Evolutionary conservation across 2,888 invertebrate species (phyloP), one percentile per base, ranked within the genome.

Genomic region (Phrixothrix hirtus): DNA sequence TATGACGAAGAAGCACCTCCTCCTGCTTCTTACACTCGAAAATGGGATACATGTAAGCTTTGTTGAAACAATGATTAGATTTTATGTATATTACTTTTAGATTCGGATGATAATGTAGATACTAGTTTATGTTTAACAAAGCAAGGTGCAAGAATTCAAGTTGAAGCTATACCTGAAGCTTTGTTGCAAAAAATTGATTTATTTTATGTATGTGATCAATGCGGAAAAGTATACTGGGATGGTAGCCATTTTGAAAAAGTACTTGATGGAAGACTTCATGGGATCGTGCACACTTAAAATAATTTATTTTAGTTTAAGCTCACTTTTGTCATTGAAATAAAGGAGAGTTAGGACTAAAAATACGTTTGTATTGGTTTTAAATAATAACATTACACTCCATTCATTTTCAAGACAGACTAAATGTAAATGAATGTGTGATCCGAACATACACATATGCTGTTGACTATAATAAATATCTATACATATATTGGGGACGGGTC

Each of bases 191-290:
- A 69, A 53, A 58, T 62, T 13, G 79, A 83, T 44, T 60, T 78
- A 49, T 88, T 86, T 67, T 83, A 83, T 61, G 75, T 88, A 21
- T 92, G 92, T 75, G 83, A 84, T 59, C 70, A 68, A 16, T 92
- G 91, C 76, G 91, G 90, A 0, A 87, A 86, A 70, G 78, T 88
- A 39, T 89, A 84, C 72, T 90, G 89, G 87, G 85, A 87, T 55
- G 76, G 75, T 9, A 67, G 67, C 36, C 75, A 75, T 59, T 72
- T 70, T 32, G 73, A 72, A 27, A 63, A 57, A 48, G 70, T 74
- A 11, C 51, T 74, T 14, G 49, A 60, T 11, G 72, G 73, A 32
- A 60, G 69, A 46, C 65, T 74, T 17, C 68, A 70, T 49, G 69
- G 68, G 45, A 69, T 74, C 48, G 72, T 74, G 3, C 7, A 7